phyloP scores from a whole-genome alignment of 2,797 vertebrate genomes.

The Argya squamiceps region DNA sequence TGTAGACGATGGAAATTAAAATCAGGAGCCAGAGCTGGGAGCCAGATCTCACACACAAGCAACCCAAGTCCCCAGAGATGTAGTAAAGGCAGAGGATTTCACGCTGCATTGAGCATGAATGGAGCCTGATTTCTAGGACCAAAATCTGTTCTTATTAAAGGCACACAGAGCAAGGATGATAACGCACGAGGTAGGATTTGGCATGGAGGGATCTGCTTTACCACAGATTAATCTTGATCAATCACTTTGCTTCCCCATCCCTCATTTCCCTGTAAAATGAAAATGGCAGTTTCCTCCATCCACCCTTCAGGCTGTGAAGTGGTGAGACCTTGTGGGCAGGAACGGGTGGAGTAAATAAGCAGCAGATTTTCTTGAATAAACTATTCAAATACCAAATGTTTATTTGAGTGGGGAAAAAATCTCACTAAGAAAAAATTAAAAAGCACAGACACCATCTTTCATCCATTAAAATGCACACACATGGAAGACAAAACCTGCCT shows the following conservation, averaged over 20 bases:
- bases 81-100: constrained; percentile 3
- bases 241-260: not conserved
- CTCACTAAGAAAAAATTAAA: too few species aligned
- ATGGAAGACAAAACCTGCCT: not conserved
- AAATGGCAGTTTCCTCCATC: not conserved
- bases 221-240: not conserved
- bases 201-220: not conserved
- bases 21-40: constrained; percentile 30
- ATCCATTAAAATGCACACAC: not conserved
- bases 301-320: not conserved
- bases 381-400: not conserved
- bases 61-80: not conserved
- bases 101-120: not conserved
- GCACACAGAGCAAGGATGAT: not conserved
- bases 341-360: not conserved
- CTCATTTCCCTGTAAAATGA: not conserved
- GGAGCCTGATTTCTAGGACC: not conserved
- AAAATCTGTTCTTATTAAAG: not conserved
- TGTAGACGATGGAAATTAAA: constrained; percentile 26
- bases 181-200: not conserved
- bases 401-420: not conserved
- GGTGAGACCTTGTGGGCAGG: not conserved
- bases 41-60: constrained; percentile 33
- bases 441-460: not conserved
- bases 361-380: not conserved